Conservation (phyloP, 2,888 invertebrate genomes). For the Drosophila aldrichi region DNA sequence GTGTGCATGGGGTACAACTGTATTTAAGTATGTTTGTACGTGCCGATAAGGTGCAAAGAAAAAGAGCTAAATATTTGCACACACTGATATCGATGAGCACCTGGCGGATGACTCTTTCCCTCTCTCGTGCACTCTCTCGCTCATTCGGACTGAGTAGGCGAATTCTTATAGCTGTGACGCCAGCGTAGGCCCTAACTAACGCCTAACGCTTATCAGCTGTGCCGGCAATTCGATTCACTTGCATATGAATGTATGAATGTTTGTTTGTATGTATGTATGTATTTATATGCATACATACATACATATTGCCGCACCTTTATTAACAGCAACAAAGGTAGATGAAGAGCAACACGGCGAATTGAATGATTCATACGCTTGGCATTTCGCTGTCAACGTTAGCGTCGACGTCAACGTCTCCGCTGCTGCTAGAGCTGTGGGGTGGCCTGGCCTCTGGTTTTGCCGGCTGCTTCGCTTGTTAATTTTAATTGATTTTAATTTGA, state of each 20-base stretch:
- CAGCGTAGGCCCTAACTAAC: constrained; percentile 34
- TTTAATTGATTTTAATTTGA: constrained; percentile 79
- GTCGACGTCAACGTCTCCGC: constrained; percentile 3
- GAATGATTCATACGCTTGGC: constrained; percentile 69
- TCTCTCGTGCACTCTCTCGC: neutral
- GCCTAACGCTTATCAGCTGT: constrained; percentile 64
- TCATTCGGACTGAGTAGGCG: constrained; percentile 12
- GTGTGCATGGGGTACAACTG: neutral
- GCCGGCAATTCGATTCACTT: constrained; percentile 42
- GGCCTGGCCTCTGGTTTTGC: constrained; percentile 44
- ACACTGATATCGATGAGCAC: constrained; percentile 42
- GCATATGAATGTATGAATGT: constrained; percentile 7
- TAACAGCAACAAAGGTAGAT: constrained; percentile 40
- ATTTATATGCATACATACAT: neutral
- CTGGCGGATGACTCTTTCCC: constrained; percentile 18
- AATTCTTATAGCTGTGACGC: constrained; percentile 32
- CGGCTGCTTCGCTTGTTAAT: constrained; percentile 67
- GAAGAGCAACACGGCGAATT: constrained; percentile 42
- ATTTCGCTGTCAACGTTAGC: constrained; percentile 48
- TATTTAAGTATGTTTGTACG: constrained; percentile 29
- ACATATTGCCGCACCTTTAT: constrained; percentile 62
- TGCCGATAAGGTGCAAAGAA: constrained; percentile 59
- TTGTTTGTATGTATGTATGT: neutral
- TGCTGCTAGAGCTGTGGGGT: constrained; percentile 35
- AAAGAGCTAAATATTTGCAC: constrained; percentile 67